Evolutionary conservation across 2,888 invertebrate genomes (phyloP).

Genomic region (Odontomyia ornata): DNA sequence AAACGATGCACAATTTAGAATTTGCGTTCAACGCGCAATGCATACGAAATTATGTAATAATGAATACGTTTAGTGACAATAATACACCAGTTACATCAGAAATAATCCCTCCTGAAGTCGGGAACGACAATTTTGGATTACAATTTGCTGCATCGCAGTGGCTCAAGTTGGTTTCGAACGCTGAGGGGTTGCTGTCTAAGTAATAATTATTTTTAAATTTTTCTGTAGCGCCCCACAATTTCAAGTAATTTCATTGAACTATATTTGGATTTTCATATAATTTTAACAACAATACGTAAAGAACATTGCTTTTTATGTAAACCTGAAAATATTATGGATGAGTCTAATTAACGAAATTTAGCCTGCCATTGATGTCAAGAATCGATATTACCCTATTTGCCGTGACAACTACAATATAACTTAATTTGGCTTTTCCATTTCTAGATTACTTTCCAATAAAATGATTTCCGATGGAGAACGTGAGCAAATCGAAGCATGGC

Average conservation of each 20-base stretch:
- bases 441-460: constrained; percentile 71
- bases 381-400: no score
- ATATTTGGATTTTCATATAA: no score
- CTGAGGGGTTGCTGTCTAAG: constrained; percentile 78
- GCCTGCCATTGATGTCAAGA: no score
- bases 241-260: no score
- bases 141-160: constrained; percentile 86
- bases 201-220: constrained; percentile 58
- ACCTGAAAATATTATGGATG: no score
- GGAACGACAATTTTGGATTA: constrained; percentile 72
- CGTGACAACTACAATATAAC: no score
- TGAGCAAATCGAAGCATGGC: constrained; percentile 83
- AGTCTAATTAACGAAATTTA: no score
- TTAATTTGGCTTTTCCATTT: background rate
- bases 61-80: constrained; percentile 75
- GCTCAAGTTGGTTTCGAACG: constrained; percentile 83
- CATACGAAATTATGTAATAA: constrained; percentile 75
- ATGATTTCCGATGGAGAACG: constrained; percentile 76
- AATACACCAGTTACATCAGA: constrained; percentile 67
- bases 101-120: constrained; percentile 48
- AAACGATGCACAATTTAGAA: constrained; percentile 75
- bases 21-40: constrained; percentile 73
- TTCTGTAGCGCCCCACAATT: no score
- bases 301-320: no score
- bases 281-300: no score